Base-by-base conservation (phyloP, 1,140 invertebrate genomes). In the Rhagoletis zephyria region DNA sequence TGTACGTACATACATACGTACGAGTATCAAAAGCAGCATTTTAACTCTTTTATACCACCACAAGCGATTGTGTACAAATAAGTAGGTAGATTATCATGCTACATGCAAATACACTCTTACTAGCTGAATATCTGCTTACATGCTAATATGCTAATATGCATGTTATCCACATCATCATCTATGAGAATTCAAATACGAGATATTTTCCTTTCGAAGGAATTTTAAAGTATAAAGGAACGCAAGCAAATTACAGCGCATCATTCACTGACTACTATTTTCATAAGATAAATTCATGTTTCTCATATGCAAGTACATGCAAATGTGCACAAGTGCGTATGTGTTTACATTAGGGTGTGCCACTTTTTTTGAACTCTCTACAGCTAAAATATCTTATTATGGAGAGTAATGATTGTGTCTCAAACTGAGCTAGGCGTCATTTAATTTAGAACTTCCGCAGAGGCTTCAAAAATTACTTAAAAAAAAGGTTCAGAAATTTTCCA, bases 201-300 rank as follows among this genome's bases (percentile, higher is more conserved):
- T 56, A 56, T 3, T 56, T 56, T 10, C 51, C 51, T 56, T 74
- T 74, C 40, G 16, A 9, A 42, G 12, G 40, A 74, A 74, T 74
- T 74, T 74, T 45, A 74, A 74, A 74, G 67, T 40, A 74, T 74
- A 74, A 74, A 30, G 67, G 67, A 45, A 74, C 45, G 40, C 45
- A 74, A 74, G 45, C 67, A 74, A 74, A 74, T 74, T 74, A 74
- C 67, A 5, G 16, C 12, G 14, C 67, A 74, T 74, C 67, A 45
- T 48, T 74, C 67, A 74, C 42, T 74, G 30, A 30, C 30, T 74
- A 74, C 67, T 74, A 74, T 42, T 74, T 74, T 74, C 42, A 42
- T 1, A 74, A 74, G 67, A 74, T 40, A 74, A 74, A 45, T 48
- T 74, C 67, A 42, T 19, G 65, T 67, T 12, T 40, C 40, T 42